These are phyloP conservation scores for Drosophila chauvacae DNA, from an alignment of 1,140 invertebrate species.

Conservation along the genomic window DNA sequence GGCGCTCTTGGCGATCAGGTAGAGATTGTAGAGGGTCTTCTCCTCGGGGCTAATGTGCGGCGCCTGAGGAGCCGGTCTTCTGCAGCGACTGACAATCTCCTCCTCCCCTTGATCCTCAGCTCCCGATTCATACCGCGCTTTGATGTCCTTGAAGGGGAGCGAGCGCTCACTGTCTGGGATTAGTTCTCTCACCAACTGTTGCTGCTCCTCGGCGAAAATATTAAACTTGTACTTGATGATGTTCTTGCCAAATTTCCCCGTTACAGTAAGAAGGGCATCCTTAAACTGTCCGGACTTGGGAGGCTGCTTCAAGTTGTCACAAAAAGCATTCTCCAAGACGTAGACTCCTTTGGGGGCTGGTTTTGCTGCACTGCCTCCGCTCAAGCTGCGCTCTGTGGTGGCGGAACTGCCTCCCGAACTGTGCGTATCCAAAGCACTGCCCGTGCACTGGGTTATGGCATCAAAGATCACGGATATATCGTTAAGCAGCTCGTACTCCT, in stretches of 20 bases:
- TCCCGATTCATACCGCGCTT: conserved; percentile 68
- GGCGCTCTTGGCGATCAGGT: conserved; percentile 79
- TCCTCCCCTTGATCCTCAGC: conserved; percentile 65
- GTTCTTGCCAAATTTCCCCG: conserved; percentile 83
- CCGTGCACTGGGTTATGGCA: conserved; percentile 77
- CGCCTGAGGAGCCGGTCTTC: conserved; percentile 1
- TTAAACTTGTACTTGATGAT: conserved; percentile 84
- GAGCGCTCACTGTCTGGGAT: conserved; percentile 77
- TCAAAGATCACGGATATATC: conserved; percentile 84
- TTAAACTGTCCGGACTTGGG: conserved; percentile 77
- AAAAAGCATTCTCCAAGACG: conserved; percentile 80
- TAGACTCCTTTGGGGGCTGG: conserved; percentile 62
- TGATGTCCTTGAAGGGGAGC: conserved; percentile 77
- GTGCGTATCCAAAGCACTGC: conserved; percentile 69
- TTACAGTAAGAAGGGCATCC: conserved; percentile 77
- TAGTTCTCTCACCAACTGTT: conserved; percentile 74
- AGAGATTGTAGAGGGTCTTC: conserved; percentile 82
- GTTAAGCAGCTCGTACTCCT: conserved; percentile 80
- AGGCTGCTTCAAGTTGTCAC: conserved; percentile 74
- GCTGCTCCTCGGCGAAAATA: conserved; percentile 82
- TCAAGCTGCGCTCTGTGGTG: conserved; percentile 68
- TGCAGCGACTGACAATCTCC: conserved; percentile 70
- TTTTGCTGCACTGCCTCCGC: conserved; percentile 19
- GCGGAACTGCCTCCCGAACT: conserved; percentile 79
- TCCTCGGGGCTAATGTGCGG: conserved; percentile 79